A percentile compares a stretch with the other conserved stretches of the same genome.
Conservation (phyloP, 2,113 vertebrate species). For the Malurus cyaneus region DNA sequence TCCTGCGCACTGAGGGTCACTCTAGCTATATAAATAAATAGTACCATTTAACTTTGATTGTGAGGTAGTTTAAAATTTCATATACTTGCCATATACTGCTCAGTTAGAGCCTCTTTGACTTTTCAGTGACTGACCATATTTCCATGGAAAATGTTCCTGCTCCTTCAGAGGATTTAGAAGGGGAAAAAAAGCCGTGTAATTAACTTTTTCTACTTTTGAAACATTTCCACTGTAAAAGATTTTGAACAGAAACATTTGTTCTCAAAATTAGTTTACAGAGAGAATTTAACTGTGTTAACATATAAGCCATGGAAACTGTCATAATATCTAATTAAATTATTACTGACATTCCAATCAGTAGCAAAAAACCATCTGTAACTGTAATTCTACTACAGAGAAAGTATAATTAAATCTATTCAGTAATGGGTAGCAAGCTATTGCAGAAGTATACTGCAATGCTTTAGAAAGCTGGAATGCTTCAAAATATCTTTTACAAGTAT, state of each 20-base stretch:
- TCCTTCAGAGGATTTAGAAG: conserved; percentile 47
- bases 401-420: conserved; percentile 45
- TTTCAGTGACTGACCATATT: conserved; percentile 61
- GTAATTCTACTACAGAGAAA: conserved; percentile 56
- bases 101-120: conserved; percentile 51
- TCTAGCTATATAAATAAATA: conserved; percentile 84
- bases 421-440: conserved; percentile 56
- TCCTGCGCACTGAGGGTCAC: conserved; percentile 76
- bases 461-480: conserved; percentile 44
- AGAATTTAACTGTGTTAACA: conserved; percentile 60
- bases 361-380: conserved; percentile 67
- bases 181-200: background rate
- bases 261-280: conserved; percentile 67
- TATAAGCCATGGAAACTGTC: conserved; percentile 63
- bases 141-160: conserved; percentile 64
- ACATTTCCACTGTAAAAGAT: conserved; percentile 61
- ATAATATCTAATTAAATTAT: conserved; percentile 60
- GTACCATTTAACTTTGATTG: conserved; percentile 73
- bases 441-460: conserved; percentile 28
- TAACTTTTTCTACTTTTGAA: conserved; percentile 67
- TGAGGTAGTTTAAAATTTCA: conserved; percentile 71
- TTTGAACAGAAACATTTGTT: conserved; percentile 65
- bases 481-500: conserved; percentile 49
- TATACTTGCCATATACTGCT: conserved; percentile 70
- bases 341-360: conserved; percentile 63